Conservation (phyloP, 2,888 invertebrate genomes). For the Sympetrum striolatum region DNA sequence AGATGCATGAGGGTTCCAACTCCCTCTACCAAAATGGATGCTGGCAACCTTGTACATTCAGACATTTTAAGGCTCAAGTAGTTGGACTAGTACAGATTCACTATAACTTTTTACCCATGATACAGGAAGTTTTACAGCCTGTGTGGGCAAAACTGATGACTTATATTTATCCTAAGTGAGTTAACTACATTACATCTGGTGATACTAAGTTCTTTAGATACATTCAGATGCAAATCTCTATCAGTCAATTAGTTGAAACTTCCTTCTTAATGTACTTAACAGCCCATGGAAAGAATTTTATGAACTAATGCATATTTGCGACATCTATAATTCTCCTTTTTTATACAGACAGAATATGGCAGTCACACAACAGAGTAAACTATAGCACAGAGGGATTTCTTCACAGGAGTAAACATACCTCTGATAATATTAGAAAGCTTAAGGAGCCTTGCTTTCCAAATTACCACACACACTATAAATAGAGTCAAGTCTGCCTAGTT, state of each 20-base stretch:
- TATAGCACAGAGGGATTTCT: constrained; percentile 49
- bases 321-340: constrained; percentile 52
- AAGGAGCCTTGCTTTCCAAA: constrained; percentile 38
- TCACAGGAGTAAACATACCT: constrained; percentile 38
- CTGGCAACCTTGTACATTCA: constrained; percentile 45
- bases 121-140: constrained; percentile 38
- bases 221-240: constrained; percentile 50
- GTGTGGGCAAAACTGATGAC: constrained; percentile 26
- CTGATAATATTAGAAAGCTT: constrained; percentile 39
- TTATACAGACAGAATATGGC: constrained; percentile 51
- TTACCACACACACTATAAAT: constrained; percentile 44
- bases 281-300: constrained; percentile 53
- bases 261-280: constrained; percentile 51
- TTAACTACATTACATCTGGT: constrained; percentile 49
- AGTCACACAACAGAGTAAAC: constrained; percentile 52
- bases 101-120: constrained; percentile 42
- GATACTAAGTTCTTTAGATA: constrained; percentile 46
- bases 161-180: constrained; percentile 47
- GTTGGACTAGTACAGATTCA: constrained; percentile 47
- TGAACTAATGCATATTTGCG: constrained; percentile 55
- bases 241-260: constrained; percentile 50
- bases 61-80: constrained; percentile 46
- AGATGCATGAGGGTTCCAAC: constrained; percentile 2
- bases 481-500: constrained; percentile 45
- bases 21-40: constrained; percentile 40